phyloP scores from a whole-genome alignment of 92 coral and sea anemone genomes.

The Actinostola sp. region DNA sequence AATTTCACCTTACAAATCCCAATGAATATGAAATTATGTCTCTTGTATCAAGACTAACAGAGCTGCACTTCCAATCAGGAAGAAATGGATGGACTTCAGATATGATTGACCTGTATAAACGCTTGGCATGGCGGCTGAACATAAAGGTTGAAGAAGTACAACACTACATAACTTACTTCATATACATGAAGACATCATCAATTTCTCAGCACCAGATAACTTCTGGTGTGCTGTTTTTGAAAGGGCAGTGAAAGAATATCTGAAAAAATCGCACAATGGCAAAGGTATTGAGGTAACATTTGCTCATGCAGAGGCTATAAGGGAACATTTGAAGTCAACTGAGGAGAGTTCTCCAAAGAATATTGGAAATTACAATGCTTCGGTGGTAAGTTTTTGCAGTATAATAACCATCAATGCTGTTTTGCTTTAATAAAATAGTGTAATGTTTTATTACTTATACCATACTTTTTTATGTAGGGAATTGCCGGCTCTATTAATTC shows the following conservation, averaged over 20 bases:
- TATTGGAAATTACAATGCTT: constrained; percentile 34
- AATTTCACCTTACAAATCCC: not conserved
- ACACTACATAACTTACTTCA: constrained; percentile 73
- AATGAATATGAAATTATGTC: constrained; percentile 43
- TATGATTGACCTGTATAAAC: constrained; percentile 41
- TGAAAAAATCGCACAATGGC: constrained; percentile 65
- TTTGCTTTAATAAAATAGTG: too few relatives aligned
- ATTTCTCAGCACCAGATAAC: constrained; percentile 63
- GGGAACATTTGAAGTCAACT: constrained; percentile 45
- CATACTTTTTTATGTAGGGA: too few relatives aligned
- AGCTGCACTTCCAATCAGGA: constrained; percentile 47
- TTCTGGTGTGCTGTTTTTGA: constrained; percentile 82
- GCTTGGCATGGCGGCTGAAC: constrained; percentile 61
- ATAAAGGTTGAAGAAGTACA: constrained; percentile 67
- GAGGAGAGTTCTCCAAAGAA: constrained; percentile 7
- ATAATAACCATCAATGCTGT: too few relatives aligned
- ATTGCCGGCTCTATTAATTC: too few relatives aligned
- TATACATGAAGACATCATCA: constrained; percentile 61
- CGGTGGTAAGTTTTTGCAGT: too few relatives aligned
- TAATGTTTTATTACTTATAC: too few relatives aligned
- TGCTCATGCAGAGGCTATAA: constrained; percentile 57
- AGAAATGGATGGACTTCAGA: constrained; percentile 62
- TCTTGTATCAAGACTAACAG: constrained; percentile 42
- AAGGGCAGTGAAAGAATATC: constrained; percentile 69
- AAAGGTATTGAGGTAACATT: constrained; percentile 63